A percentile compares a stretch with the other conserved stretches of the same genome.
These are phyloP conservation scores for Andrena camellia DNA, from an alignment of 2,888 invertebrate genomes.

Conservation along the genomic window DNA sequence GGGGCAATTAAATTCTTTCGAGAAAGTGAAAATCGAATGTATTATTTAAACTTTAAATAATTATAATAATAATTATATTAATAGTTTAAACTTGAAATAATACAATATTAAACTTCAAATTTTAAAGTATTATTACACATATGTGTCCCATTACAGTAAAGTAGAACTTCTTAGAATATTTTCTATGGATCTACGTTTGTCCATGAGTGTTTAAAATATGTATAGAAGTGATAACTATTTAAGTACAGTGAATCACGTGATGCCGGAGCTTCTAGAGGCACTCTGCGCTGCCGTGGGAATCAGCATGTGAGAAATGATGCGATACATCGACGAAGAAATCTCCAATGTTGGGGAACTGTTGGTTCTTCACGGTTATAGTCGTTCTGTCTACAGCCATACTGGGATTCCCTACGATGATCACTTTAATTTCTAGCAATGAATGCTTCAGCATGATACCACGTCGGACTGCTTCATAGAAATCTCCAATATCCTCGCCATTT, in stretches of 20 bases:
- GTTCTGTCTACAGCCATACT: constrained; percentile 63
- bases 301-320: constrained; percentile 16
- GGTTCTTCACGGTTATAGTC: constrained; percentile 60
- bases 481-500: constrained; percentile 1
- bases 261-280: not conserved
- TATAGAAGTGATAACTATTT: too few species aligned
- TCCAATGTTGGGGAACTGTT: constrained; percentile 58
- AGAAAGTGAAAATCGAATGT: too few species aligned
- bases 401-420: constrained; percentile 72
- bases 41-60: too few species aligned
- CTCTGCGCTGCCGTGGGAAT: constrained; percentile 8
- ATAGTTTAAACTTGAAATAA: too few species aligned
- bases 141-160: too few species aligned
- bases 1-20: too few species aligned
- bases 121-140: too few species aligned
- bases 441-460: constrained; percentile 54
- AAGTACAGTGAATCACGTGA: not conserved
- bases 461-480: not conserved
- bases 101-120: too few species aligned
- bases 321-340: constrained; percentile 68
- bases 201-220: too few species aligned
- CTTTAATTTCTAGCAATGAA: constrained; percentile 58
- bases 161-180: too few species aligned
- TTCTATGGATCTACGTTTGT: too few species aligned
- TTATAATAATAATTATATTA: too few species aligned